phyloP scores from a whole-genome alignment of 2,113 vertebrate species.

The Eubucco bourcierii region DNA sequence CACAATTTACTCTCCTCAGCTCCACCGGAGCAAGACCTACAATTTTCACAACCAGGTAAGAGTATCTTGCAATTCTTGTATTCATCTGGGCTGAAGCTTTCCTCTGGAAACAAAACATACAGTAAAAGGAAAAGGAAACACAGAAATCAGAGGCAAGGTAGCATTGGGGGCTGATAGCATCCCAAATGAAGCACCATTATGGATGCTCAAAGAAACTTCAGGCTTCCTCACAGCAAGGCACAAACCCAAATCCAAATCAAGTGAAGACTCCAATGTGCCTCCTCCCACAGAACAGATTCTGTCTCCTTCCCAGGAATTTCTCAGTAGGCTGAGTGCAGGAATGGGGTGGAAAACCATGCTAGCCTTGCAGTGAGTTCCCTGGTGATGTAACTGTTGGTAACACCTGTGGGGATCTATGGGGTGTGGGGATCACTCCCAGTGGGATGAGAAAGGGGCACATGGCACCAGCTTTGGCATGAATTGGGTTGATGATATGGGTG shows the following conservation, averaged over 20 bases:
- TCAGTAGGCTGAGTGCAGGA: background rate
- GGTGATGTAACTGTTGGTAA: background rate
- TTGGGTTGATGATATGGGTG: background rate
- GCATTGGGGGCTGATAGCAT: background rate
- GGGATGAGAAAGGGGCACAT: background rate
- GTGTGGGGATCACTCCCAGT: background rate
- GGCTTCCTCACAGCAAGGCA: background rate
- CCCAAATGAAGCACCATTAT: background rate
- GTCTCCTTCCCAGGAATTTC: background rate
- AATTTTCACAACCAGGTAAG: background rate
- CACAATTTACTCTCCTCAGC: background rate
- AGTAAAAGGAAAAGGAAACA: background rate
- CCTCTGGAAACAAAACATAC: background rate
- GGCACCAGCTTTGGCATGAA: fast-evolving
- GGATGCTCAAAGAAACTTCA: background rate
- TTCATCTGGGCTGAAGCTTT: background rate
- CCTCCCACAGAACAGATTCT: background rate
- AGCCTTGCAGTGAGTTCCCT: background rate
- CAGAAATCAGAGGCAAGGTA: background rate
- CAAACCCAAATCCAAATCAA: background rate
- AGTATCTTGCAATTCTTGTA: background rate
- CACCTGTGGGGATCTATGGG: background rate
- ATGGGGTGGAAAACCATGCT: background rate
- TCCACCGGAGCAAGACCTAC: background rate
- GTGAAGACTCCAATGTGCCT: fast-evolving